Percentiles rank a stretch among this genome's conserved stretches.
These are phyloP conservation scores for Cancer borealis DNA, from an alignment of 2,888 invertebrate genomes.

Conservation along the genomic window DNA sequence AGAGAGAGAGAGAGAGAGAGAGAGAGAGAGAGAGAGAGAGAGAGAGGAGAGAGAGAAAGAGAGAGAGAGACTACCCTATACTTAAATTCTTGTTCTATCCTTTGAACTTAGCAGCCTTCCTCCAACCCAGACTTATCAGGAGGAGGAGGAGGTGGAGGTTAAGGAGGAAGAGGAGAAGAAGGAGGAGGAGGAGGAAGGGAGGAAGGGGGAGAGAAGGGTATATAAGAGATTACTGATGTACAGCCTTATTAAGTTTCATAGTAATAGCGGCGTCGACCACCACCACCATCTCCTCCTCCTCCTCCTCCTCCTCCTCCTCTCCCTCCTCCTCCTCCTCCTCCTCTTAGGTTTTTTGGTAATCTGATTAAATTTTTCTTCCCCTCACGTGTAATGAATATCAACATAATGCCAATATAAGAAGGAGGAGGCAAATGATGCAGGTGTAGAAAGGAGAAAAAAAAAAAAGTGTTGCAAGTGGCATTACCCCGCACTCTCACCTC, in stretches of 20 bases:
- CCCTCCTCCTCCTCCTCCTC: not conserved
- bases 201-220: not conserved
- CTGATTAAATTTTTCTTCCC: constrained; percentile 11
- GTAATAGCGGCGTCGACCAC: not conserved
- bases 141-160: not conserved
- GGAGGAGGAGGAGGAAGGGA: too few relatives aligned
- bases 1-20: not conserved
- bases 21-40: not conserved
- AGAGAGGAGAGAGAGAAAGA: not conserved
- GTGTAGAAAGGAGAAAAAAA: not conserved
- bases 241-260: constrained; percentile 20
- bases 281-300: not conserved
- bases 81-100: constrained; percentile 9
- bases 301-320: not conserved
- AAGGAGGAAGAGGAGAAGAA: not conserved
- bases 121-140: not conserved
- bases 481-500: not conserved
- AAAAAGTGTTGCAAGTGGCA: not conserved
- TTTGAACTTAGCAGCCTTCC: not conserved
- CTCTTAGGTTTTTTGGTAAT: constrained; percentile 6
- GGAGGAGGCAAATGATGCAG: not conserved
- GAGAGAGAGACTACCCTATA: not conserved
- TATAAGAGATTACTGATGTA: not conserved
- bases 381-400: not conserved
- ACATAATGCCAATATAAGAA: not conserved